Evolutionary conservation across 2,113 vertebrate genomes (phyloP), one percentile per base, ranked within the genome.

Genomic region (Alethe diademata): DNA sequence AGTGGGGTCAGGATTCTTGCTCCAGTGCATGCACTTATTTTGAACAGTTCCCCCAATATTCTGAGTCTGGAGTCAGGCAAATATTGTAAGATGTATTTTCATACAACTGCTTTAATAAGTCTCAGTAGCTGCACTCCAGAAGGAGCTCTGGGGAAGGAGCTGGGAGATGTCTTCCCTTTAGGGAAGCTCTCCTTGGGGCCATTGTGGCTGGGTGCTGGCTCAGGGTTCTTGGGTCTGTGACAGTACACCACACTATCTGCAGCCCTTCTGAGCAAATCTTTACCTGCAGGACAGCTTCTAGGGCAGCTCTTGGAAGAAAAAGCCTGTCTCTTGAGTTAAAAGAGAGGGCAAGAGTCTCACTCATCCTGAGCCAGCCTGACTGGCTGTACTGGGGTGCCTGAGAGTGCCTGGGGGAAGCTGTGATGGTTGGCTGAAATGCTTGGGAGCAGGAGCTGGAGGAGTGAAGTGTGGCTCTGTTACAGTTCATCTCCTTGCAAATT

Each of bases 31-130:
- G 19, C 19, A 35, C 8, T 62, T 58, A 29, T 4, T 25, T 84
- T 0, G 0, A 45, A 36, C 33, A 78, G 6, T 62, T 62, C 20
- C 8, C 19, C 6, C 4, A 12, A 1, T 38, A 8, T 23, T 87
- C 11, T 29, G 29, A 51, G 11, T 53, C 20, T 11, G 4, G 47
- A 71, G 24, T 9, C 43, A 48, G 61, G 57, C 26, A 60, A 26
- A 11, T 56, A 11, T 8, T 45, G 14, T 56, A 11, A 81, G 38
- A 33, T 40, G 8, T 22, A 14, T 19, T 84, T 87, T 80, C 3
- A 36, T 71, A 58, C 17, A 38, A 1, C 19, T 81, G 19, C 25
- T 80, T 48, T 20, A 28, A 7, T 23, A 48, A 48, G 19, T 33
- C 14, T 47, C 14, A 64, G 29, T 18, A 80, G 17, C 29, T 20